A percentile compares a stretch with the other conserved stretches of the same genome.
These are phyloP conservation scores for Rhadina sibilatrix DNA, from an alignment of 2,113 vertebrate genomes.

Conservation along the genomic window DNA sequence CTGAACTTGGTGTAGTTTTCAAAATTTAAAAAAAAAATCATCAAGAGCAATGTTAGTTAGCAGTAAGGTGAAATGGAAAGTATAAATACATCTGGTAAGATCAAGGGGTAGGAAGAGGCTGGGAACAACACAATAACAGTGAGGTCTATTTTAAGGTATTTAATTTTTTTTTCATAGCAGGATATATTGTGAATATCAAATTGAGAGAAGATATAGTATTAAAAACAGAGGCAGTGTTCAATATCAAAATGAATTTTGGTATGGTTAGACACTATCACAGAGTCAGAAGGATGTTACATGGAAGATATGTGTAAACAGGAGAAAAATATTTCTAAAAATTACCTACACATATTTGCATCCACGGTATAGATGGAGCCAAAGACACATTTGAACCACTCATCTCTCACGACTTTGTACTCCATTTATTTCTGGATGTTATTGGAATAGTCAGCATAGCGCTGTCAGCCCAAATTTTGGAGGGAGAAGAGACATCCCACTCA, in stretches of 20 bases:
- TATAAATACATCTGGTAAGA: neutral
- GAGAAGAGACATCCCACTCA: neutral
- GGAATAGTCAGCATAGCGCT: neutral
- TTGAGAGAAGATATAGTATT: neutral
- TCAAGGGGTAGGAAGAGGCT: neutral
- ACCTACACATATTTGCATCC: neutral
- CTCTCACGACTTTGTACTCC: neutral
- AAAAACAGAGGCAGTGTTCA: neutral
- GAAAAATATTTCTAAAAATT: neutral
- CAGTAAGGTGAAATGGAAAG: neutral
- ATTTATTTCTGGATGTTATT: neutral
- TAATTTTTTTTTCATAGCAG: neutral
- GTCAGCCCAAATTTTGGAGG: neutral
- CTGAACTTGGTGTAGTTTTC: neutral
- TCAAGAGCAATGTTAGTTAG: neutral
- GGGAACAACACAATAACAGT: neutral
- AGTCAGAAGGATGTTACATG: neutral
- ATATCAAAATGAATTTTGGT: neutral
- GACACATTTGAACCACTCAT: neutral
- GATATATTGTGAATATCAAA: neutral
- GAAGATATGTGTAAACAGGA: neutral
- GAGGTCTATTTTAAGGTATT: neutral
- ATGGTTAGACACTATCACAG: neutral
- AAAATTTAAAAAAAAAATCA: neutral
- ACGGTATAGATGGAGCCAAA: neutral